A percentile compares a stretch with the other conserved stretches of the same genome.
phyloP scores from a whole-genome alignment of 2,797 vertebrate species.

The Toxotes lorentzi region DNA sequence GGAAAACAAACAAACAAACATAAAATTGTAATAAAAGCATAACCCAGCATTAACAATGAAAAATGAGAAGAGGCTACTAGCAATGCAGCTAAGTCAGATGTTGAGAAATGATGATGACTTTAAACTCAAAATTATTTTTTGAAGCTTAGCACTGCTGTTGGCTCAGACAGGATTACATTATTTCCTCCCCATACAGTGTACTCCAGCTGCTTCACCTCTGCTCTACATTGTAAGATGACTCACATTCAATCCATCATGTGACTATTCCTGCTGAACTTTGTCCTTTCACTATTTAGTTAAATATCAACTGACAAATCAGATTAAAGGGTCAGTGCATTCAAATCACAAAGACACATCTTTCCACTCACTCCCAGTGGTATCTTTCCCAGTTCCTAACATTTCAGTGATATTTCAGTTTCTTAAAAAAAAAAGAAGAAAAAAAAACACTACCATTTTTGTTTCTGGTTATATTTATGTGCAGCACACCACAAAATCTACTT shows the following conservation, averaged over 20 bases:
- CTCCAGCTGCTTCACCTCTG: slow-evolving; percentile 24
- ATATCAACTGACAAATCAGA: slow-evolving; percentile 73
- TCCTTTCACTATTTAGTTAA: slow-evolving; percentile 69
- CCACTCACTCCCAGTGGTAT: slow-evolving; percentile 13
- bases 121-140: slow-evolving; percentile 21
- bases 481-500: not conserved
- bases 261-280: slow-evolving; percentile 54
- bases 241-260: slow-evolving; percentile 40
- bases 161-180: slow-evolving; percentile 25
- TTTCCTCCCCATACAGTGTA: not conserved
- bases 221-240: slow-evolving; percentile 50
- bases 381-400: not conserved
- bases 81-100: not conserved
- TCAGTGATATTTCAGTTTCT: not conserved
- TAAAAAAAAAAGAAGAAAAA: not conserved
- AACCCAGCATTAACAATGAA: slow-evolving; percentile 53
- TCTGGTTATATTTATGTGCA: not conserved
- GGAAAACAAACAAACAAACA: slow-evolving; percentile 11
- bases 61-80: slow-evolving; percentile 20
- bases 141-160: not conserved
- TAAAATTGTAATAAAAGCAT: slow-evolving; percentile 35
- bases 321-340: slow-evolving; percentile 58
- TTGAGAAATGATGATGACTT: slow-evolving; percentile 29
- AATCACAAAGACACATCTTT: slow-evolving; percentile 31
- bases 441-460: not conserved